Percentiles rank a stretch among this genome's conserved stretches.
Conservation (phyloP, 2,888 invertebrate genomes). For the Eilema sororculum region DNA sequence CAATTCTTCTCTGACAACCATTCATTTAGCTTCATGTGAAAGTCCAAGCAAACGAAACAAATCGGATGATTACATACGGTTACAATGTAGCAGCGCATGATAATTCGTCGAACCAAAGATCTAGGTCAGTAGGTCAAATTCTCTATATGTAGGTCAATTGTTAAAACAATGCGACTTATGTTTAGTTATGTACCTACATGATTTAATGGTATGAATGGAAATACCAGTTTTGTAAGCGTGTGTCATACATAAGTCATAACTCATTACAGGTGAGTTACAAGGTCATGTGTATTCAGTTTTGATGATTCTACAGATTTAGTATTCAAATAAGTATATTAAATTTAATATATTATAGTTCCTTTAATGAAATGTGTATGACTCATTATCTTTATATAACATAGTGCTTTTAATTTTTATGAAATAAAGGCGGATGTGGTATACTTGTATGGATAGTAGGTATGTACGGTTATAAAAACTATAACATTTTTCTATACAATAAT, state of each 20-base stretch:
- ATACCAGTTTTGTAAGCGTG: neutral
- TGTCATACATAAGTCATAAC: neutral
- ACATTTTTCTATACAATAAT: neutral
- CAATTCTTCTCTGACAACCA: neutral
- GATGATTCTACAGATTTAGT: neutral
- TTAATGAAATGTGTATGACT: neutral
- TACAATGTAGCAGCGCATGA: neutral
- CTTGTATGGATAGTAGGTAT: too few relatives aligned
- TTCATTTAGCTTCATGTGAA: neutral
- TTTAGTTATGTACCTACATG: conserved; percentile 2
- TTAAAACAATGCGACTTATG: conserved; percentile 1
- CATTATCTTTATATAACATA: neutral
- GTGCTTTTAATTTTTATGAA: neutral
- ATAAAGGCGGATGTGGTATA: neutral
- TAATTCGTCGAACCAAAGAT: neutral
- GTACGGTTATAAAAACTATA: neutral
- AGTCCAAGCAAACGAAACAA: neutral
- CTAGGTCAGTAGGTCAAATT: conserved; percentile 3
- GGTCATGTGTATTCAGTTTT: neutral
- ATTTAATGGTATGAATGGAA: neutral
- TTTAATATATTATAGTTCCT: neutral
- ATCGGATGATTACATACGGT: neutral
- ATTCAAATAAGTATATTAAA: neutral
- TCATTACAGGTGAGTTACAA: neutral
- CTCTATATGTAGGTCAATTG: neutral